Conservation (phyloP, 1,140 invertebrate genomes). For the Neodiprion virginianus region DNA sequence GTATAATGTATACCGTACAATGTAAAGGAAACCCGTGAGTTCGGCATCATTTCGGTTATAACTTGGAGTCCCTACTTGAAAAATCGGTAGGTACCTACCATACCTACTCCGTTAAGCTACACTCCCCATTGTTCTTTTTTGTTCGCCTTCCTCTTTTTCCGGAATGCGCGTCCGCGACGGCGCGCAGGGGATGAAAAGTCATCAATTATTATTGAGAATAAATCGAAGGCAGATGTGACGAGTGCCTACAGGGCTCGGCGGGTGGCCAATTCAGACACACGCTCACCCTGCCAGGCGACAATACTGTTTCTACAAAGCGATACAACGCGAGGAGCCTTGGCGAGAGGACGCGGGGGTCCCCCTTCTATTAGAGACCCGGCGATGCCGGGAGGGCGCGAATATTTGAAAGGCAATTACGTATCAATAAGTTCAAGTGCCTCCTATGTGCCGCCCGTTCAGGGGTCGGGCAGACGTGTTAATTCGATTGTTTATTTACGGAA, state of each 20-base stretch:
- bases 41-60: too few relatives aligned
- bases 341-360: conserved; percentile 2
- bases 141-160: background rate
- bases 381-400: conserved; percentile 3
- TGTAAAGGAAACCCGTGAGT: too few relatives aligned
- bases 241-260: conserved; percentile 44
- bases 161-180: background rate
- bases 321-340: background rate
- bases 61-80: too few relatives aligned
- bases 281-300: conserved; percentile 46
- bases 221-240: conserved; percentile 60
- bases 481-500: background rate
- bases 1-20: too few relatives aligned
- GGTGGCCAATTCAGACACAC: conserved; percentile 41
- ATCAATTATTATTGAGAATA: conserved; percentile 60
- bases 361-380: background rate
- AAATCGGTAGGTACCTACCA: too few relatives aligned
- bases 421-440: conserved; percentile 4
- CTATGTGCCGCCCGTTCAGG: background rate
- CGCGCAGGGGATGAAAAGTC: conserved; percentile 40
- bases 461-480: background rate
- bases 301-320: conserved; percentile 51
- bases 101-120: too few relatives aligned
- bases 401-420: background rate
- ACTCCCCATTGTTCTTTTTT: too few relatives aligned